Evolutionary conservation across 2,888 invertebrate genomes (phyloP).

Genomic region (Venusia cambrica): DNA sequence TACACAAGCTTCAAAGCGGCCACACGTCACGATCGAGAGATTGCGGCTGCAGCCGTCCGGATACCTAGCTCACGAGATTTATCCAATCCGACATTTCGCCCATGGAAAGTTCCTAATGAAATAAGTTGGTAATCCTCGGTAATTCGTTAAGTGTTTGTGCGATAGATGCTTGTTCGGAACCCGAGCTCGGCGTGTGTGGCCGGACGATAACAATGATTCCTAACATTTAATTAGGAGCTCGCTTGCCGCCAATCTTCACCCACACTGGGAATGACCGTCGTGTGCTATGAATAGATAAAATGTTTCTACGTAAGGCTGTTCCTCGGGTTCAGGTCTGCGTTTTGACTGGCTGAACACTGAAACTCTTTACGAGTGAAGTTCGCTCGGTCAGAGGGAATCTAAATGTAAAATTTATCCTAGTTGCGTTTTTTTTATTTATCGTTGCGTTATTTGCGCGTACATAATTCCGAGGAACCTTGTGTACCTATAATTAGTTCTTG

Average conservation of each 20-base stretch:
- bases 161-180: conserved; percentile 52
- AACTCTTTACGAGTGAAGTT: too few relatives aligned
- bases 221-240: conserved; percentile 27
- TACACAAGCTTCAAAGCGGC: conserved; percentile 16
- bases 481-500: too few relatives aligned
- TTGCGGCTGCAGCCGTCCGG: conserved; percentile 53
- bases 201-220: conserved; percentile 31
- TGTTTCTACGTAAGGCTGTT: neutral
- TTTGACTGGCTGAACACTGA: too few relatives aligned
- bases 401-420: too few relatives aligned
- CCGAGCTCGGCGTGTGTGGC: conserved; percentile 34
- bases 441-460: too few relatives aligned
- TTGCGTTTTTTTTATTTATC: too few relatives aligned
- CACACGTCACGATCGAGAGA: conserved; percentile 36
- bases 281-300: neutral
- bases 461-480: too few relatives aligned
- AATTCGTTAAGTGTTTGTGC: conserved; percentile 66
- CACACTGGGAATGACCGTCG: conserved; percentile 6
- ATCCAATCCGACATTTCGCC: conserved; percentile 63
- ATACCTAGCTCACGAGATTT: conserved; percentile 63
- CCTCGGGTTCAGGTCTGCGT: too few relatives aligned
- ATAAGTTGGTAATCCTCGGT: conserved; percentile 70
- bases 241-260: conserved; percentile 11
- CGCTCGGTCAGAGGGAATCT: too few relatives aligned
- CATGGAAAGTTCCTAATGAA: conserved; percentile 67